phyloP scores from a whole-genome alignment of 1,140 invertebrate species.

The Anastrepha ludens region DNA sequence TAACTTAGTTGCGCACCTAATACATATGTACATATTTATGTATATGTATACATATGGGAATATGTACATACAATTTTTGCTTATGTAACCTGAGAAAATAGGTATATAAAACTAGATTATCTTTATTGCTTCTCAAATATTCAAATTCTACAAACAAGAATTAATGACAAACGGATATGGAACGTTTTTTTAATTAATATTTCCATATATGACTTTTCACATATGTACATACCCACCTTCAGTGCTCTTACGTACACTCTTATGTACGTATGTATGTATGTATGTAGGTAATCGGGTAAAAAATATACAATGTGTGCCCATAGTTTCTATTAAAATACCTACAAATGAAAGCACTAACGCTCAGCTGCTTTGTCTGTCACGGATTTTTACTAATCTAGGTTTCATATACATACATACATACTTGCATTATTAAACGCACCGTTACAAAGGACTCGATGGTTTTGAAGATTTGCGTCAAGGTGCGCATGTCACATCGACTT shows the following conservation, averaged over 20 bases:
- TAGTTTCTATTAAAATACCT: background rate
- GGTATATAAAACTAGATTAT: too few relatives aligned
- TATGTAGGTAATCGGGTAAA: background rate
- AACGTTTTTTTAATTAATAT: background rate
- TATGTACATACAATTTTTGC: too few relatives aligned
- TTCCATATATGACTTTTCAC: background rate
- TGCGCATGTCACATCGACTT: conserved; percentile 8
- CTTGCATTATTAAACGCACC: conserved; percentile 39
- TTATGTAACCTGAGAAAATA: too few relatives aligned
- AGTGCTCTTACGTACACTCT: background rate
- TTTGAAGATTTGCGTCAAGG: conserved; percentile 45
- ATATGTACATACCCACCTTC: background rate
- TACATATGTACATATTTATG: too few relatives aligned
- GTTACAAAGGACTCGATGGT: conserved; percentile 42
- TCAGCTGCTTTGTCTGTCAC: conserved; percentile 36
- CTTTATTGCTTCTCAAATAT: too few relatives aligned
- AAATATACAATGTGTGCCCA: background rate
- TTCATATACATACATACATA: background rate
- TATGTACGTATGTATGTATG: background rate
- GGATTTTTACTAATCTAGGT: conserved; percentile 46
- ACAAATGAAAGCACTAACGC: background rate
- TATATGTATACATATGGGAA: too few relatives aligned
- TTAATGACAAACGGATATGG: background rate
- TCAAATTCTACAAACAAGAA: too few relatives aligned
- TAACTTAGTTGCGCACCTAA: too few relatives aligned